A percentile compares a stretch with the other conserved stretches of the same genome.
These are phyloP conservation scores for Scatophagus argus DNA, from an alignment of 2,113 vertebrate species.

Conservation along the genomic window DNA sequence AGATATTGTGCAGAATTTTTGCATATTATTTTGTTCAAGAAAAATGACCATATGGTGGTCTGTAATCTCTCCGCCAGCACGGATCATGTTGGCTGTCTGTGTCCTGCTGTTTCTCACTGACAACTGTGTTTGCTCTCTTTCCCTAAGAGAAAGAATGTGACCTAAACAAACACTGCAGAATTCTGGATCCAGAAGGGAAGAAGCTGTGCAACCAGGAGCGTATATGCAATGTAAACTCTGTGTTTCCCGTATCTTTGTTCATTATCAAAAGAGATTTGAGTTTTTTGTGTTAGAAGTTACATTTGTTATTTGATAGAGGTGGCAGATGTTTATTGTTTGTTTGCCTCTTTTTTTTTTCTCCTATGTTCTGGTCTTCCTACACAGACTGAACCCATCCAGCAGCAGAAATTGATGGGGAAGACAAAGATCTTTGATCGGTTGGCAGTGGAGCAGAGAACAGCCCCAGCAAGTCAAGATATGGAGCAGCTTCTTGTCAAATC, in stretches of 20 bases:
- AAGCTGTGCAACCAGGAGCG: conserved; percentile 87
- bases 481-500: conserved; percentile 80
- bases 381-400: conserved; percentile 89
- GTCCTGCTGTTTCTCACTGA: conserved; percentile 35
- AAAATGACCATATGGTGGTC: background rate
- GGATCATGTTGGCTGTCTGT: conserved; percentile 16
- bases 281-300: background rate
- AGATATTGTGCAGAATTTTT: background rate
- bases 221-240: conserved; percentile 87
- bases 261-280: background rate
- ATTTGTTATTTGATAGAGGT: conserved; percentile 5
- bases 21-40: background rate
- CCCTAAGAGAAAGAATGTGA: conserved; percentile 90
- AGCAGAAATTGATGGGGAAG: conserved; percentile 85
- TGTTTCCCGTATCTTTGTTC: conserved; percentile 4
- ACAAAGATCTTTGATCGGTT: conserved; percentile 85
- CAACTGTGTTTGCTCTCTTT: conserved; percentile 49
- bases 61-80: background rate
- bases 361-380: conserved; percentile 31
- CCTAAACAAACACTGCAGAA: conserved; percentile 87
- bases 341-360: background rate
- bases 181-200: conserved; percentile 88
- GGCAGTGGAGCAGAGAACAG: conserved; percentile 85
- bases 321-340: background rate
- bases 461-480: conserved; percentile 70